Conservation (phyloP, 2,797 vertebrate genomes). For the Gephyroberyx darwinii region DNA sequence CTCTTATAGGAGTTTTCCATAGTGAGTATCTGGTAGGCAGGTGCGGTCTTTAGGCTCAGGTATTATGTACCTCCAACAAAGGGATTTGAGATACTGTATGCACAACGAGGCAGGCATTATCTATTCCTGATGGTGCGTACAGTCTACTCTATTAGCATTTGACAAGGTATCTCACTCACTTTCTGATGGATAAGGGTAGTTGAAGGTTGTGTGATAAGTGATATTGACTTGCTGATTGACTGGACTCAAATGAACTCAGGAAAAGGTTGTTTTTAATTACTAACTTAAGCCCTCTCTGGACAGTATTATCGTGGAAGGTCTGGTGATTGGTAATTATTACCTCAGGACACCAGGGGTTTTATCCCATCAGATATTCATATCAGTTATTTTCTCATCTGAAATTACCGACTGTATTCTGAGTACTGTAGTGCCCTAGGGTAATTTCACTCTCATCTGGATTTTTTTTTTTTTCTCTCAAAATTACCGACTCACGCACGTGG, state of each 20-base stretch:
- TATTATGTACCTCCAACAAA: constrained; percentile 28
- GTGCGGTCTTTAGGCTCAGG: not conserved
- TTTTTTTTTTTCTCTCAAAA: too few species aligned
- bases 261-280: not conserved
- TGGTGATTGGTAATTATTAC: too few species aligned
- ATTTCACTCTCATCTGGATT: too few species aligned
- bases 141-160: constrained; percentile 34
- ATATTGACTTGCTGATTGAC: not conserved
- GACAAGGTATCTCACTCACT: constrained; percentile 23
- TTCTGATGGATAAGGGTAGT: constrained; percentile 6
- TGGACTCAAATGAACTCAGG: not conserved
- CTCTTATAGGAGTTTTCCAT: not conserved
- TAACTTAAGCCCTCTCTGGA: not conserved
- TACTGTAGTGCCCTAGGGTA: too few species aligned
- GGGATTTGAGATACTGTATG: constrained; percentile 11
- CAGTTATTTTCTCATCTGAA: too few species aligned
- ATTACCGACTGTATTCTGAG: too few species aligned
- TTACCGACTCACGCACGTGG: too few species aligned
- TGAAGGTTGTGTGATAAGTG: constrained; percentile 9
- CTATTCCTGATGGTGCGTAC: constrained; percentile 26
- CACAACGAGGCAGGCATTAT: constrained; percentile 20
- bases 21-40: not conserved
- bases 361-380: too few species aligned
- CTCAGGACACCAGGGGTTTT: too few species aligned
- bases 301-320: too few species aligned